Conservation (phyloP, 2,113 vertebrate genomes). For the Stomatorhinus ivindoensis region DNA sequence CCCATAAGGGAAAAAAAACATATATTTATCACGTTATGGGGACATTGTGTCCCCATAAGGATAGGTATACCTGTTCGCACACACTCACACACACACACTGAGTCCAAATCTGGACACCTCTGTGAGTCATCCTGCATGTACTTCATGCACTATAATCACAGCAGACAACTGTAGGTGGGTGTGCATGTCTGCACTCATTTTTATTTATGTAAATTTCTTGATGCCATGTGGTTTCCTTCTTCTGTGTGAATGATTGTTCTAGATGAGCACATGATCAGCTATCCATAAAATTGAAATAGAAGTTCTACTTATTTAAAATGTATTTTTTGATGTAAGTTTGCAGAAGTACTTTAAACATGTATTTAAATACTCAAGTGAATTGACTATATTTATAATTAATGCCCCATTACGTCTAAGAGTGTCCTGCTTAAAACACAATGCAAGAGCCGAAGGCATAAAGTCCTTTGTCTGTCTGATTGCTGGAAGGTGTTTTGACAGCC, state of each 20-base stretch:
- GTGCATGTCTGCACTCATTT: neutral
- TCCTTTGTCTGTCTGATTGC: neutral
- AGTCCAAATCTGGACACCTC: neutral
- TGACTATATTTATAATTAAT: neutral
- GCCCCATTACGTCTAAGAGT: neutral
- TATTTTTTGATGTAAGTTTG: neutral
- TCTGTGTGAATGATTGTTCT: neutral
- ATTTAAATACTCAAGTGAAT: neutral
- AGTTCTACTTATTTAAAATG: neutral
- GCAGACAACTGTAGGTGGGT: conserved; percentile 9
- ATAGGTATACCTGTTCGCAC: too few relatives aligned
- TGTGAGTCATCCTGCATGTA: neutral
- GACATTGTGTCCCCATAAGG: too few relatives aligned
- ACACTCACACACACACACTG: neutral
- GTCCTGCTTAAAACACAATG: neutral
- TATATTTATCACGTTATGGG: too few relatives aligned
- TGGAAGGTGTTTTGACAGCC: neutral
- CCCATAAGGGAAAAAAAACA: too few relatives aligned
- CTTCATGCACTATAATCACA: conserved; percentile 4
- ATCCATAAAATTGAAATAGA: neutral
- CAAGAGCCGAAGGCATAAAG: neutral
- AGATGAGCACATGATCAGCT: neutral
- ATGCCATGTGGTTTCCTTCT: neutral
- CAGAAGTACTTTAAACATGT: neutral
- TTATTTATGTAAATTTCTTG: neutral